Percentiles rank a stretch among this genome's conserved stretches.
These are phyloP conservation scores for Sturnira hondurensis DNA, from an alignment of 2,113 vertebrate species.

Conservation along the genomic window DNA sequence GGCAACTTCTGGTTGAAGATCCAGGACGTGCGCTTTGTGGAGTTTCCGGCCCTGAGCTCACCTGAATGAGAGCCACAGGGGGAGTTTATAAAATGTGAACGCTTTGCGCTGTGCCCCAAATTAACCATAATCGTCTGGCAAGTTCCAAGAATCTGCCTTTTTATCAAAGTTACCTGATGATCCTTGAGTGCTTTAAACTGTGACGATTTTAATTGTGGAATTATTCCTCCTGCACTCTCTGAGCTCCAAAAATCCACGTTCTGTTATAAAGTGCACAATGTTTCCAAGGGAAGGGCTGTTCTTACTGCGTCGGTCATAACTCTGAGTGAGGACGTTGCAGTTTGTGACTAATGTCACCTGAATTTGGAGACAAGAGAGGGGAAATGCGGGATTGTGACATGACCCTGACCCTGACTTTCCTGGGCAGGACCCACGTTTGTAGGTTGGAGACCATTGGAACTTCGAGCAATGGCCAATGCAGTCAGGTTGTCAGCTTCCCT, in stretches of 20 bases:
- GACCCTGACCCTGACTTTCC: not conserved
- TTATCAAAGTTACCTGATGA: not conserved
- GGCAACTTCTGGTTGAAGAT: not conserved
- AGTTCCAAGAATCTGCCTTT: not conserved
- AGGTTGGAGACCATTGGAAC: not conserved
- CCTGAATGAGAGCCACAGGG: not conserved
- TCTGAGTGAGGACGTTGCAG: not conserved
- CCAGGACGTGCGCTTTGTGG: not conserved
- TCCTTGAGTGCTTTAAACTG: not conserved
- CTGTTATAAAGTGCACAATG: not conserved
- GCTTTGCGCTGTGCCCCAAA: not conserved
- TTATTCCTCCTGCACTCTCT: not conserved
- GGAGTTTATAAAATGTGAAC: not conserved
- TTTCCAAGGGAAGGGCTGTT: not conserved
- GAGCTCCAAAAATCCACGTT: not conserved
- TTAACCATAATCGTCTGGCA: not conserved
- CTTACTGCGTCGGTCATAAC: not conserved
- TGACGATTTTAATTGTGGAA: not conserved
- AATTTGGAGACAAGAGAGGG: not conserved
- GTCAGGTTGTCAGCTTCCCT: not conserved
- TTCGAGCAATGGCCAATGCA: not conserved
- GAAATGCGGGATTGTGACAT: too few species aligned
- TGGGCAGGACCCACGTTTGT: accelerated
- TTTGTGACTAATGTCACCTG: not conserved
- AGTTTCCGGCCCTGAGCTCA: not conserved